Base-by-base conservation (phyloP, 2,888 invertebrate genomes). In the Adelphocoris suturalis region DNA sequence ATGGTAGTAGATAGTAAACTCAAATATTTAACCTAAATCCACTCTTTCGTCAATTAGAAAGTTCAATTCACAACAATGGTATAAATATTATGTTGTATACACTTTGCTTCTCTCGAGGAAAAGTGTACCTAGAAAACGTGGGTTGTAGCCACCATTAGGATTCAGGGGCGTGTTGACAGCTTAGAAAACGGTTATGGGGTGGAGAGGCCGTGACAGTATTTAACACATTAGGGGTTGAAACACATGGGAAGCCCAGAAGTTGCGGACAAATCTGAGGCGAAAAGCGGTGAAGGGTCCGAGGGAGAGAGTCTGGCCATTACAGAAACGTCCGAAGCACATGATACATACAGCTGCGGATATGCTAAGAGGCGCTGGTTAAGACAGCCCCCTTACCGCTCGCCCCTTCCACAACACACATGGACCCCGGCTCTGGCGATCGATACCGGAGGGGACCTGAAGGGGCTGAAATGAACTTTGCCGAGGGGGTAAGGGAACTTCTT, bases 361-460 rank as follows among this genome's bases (percentile, higher is more conserved):
- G 85, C 85, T 85, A 85, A 85, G 85, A 85, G 85, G 61, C 23
- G 61, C 85, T 85, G 85, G 85, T 85, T 85, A 85, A 85, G 85
- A 85, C 85, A 85, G 85, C 55, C 14, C 61, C 27, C 28, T 9
- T n/a, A n/a, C n/a, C n/a, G n/a, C n/a, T n/a, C n/a, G n/a, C n/a
- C n/a, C n/a, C n/a, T 23, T 14, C 85, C 57, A 37, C 61, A 57
- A 13, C 85, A 85, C 85, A 85, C 61, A 85, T 37, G 27, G 85
- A 61, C 57, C 85, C 23, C 11, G 28, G 84, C 57, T 28, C 57
- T 84, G 55, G 46, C 78, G 85, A 85, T 85, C 85, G 85, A 85
- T 85, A 85, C 61, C 3, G 57, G 82, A 82, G 82, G 82, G 85
- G 85, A 57, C 61, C 61, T 5, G 57, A 48, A 82, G 82, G 82